Evolutionary conservation across 2,113 vertebrate species (phyloP), one percentile per base, ranked within the genome.

Genomic region (Petrocephalus microphthalmus): DNA sequence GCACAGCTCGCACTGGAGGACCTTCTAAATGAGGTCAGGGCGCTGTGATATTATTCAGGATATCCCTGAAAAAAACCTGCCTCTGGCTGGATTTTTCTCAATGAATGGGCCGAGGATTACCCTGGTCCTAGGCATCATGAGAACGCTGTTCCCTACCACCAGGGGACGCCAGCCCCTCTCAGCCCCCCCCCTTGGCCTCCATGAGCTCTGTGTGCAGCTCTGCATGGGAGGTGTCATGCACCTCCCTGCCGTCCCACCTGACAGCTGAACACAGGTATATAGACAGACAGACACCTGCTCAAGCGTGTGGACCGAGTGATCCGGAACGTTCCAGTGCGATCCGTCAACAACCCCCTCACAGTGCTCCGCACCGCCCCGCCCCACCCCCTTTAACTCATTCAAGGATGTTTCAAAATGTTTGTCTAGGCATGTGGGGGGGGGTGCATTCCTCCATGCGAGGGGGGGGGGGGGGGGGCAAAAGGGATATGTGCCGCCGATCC

Each of bases 261-360:
- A 97, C 96, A 97, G 96, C 97, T 94, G 94, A 95, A 95, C 95
- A 96, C 95, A 96, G 95, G 95, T 96, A 95, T 91, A 92, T 96
- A 97, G 96, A 96, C 95, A 96, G 97, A 96, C 94, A 96, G 49
- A 42, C 91, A 90, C 90, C 22, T 47, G 49, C 84, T 85, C n/a
- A n/a, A 54, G 51, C 10, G 11, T 20, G 17, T 60, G 56, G 49
- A n/a, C 78, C 19, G 78, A 11, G 7, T 2, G 45, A 8, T 83
- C 81, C 45, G 2, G 22, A 22, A 49, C 57, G 3, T 54, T 64
- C 74, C 74, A 64, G n/a, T 25, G 60, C n/a, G n/a, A 67, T 81
- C 51, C 20, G 20, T 33, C 57, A 6, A 42, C 33, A 42, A 7
- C 19, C 33, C 7, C 33, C 33, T 42, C 71, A 78, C 33, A 78